Conservation (phyloP, 2,113 vertebrate genomes). For the Electrona antarctica region DNA sequence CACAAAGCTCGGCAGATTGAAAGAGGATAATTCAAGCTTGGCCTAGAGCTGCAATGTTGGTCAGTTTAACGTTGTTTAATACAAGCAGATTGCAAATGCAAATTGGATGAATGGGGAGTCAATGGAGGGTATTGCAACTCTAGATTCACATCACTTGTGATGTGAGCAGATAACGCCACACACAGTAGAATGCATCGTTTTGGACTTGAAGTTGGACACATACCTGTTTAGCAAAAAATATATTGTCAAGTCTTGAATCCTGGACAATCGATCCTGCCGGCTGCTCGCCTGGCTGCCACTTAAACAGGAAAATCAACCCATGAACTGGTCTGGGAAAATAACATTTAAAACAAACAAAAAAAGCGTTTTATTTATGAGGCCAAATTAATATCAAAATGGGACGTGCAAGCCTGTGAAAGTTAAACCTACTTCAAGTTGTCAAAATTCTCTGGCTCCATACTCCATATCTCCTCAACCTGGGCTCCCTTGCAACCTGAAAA, state of each 20-base stretch:
- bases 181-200: too few species aligned
- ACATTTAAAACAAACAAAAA: not conserved
- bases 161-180: too few species aligned
- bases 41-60: too few species aligned
- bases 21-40: too few species aligned
- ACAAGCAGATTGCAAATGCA: too few species aligned
- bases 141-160: too few species aligned
- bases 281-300: conserved; percentile 99
- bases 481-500: conserved; percentile 91
- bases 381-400: not conserved
- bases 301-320: conserved; percentile 97
- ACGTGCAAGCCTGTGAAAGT: not conserved
- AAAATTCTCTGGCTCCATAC: conserved; percentile 97
- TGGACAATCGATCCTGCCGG: conserved; percentile 96
- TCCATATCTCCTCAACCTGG: conserved; percentile 99
- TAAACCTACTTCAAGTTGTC: conserved; percentile 92
- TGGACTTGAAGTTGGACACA: too few species aligned
- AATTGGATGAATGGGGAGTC: too few species aligned
- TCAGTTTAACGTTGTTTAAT: too few species aligned
- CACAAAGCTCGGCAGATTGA: too few species aligned
- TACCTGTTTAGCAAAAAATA: conserved; percentile 99
- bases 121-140: too few species aligned
- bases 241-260: conserved; percentile 94
- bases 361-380: not conserved
- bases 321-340: conserved; percentile 90